Percentiles rank a stretch among this genome's conserved stretches.
Conservation (phyloP, 2,888 invertebrate species). For the Callyntrura guangdongensis region DNA sequence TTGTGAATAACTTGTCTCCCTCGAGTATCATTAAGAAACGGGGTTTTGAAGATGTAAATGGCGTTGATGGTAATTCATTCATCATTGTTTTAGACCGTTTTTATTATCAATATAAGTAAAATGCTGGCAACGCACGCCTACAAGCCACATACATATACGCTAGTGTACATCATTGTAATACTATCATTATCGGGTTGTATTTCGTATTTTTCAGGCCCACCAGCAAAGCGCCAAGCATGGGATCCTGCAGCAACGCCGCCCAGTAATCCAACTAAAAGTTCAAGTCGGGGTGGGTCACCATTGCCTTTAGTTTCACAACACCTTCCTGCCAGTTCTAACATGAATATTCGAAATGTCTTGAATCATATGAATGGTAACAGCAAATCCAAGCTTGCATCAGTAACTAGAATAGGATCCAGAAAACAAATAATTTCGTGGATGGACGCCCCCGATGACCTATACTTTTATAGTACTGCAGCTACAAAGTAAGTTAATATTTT, state of each 20-base stretch:
- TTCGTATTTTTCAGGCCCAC: conserved; percentile 87
- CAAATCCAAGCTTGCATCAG: conserved; percentile 91
- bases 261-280: conserved; percentile 80
- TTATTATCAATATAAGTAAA: too few relatives aligned
- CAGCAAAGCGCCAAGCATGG: conserved; percentile 90
- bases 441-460: conserved; percentile 96
- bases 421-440: conserved; percentile 97
- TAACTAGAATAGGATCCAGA: conserved; percentile 91
- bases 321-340: conserved; percentile 81
- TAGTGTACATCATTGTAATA: too few relatives aligned
- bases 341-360: conserved; percentile 85
- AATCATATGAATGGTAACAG: conserved; percentile 89
- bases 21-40: conserved; percentile 91
- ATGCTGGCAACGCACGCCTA: too few relatives aligned
- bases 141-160: too few relatives aligned
- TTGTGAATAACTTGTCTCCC: conserved; percentile 87
- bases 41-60: conserved; percentile 95
- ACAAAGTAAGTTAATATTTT: conserved; percentile 91
- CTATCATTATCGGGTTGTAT: too few relatives aligned
- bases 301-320: conserved; percentile 80
- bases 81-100: too few relatives aligned
- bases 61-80: conserved; percentile 94
- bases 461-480: conserved; percentile 95
- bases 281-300: conserved; percentile 85
- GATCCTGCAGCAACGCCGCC: conserved; percentile 81